These are phyloP conservation scores for Acanthosoma haemorrhoidale DNA, from an alignment of 2,888 invertebrate genomes.

Conservation along the genomic window DNA sequence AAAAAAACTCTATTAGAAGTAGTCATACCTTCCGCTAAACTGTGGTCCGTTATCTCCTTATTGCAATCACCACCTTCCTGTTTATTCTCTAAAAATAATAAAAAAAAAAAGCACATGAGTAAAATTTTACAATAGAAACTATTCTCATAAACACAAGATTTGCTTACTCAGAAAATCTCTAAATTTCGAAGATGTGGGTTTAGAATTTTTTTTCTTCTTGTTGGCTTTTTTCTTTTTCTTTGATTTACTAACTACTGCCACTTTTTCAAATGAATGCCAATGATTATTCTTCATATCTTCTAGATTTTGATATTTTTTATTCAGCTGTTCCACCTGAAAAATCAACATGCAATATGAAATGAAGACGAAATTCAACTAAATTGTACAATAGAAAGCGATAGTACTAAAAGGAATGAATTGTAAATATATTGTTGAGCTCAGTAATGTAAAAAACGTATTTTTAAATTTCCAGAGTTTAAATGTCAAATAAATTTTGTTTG, in stretches of 20 bases:
- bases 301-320: neutral
- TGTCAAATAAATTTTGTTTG: too few relatives aligned
- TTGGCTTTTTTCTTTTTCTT: neutral
- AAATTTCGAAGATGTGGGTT: neutral
- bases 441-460: too few relatives aligned
- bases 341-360: neutral
- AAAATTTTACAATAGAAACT: neutral
- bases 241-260: neutral
- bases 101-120: neutral
- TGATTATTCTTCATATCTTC: neutral
- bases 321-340: slow-evolving; percentile 15
- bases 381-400: too few relatives aligned
- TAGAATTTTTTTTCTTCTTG: neutral
- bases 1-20: neutral
- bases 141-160: neutral
- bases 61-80: neutral
- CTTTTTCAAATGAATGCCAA: neutral
- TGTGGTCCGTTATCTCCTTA: neutral
- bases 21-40: neutral
- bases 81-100: neutral
- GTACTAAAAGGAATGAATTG: too few relatives aligned
- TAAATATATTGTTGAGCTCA: too few relatives aligned
- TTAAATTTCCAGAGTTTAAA: too few relatives aligned
- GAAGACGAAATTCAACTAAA: neutral
- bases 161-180: slow-evolving; percentile 17